Conservation (phyloP, 2,888 invertebrate genomes). For the Phasia obesa region DNA sequence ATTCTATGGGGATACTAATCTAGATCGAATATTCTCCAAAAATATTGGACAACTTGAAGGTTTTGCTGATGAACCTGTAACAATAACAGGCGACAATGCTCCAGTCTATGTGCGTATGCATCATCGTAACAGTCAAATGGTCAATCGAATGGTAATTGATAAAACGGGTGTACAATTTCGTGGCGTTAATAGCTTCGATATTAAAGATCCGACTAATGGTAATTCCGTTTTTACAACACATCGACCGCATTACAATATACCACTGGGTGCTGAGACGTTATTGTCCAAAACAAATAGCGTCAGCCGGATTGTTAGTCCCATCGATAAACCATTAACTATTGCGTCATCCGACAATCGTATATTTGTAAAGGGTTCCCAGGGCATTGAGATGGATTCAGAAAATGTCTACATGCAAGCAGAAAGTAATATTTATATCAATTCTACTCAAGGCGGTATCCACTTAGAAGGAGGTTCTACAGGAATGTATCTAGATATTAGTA, state of each 20-base stretch:
- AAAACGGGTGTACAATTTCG: constrained; percentile 87
- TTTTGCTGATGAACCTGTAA: constrained; percentile 84
- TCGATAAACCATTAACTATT: constrained; percentile 86
- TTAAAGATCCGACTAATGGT: constrained; percentile 87
- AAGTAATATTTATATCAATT: constrained; percentile 89
- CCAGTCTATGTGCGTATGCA: constrained; percentile 81
- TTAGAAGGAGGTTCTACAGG: constrained; percentile 89
- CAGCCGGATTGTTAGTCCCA: constrained; percentile 88
- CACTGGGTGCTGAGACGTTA: constrained; percentile 86
- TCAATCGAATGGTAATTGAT: constrained; percentile 84
- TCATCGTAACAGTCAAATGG: constrained; percentile 81
- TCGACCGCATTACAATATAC: constrained; percentile 88
- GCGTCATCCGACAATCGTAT: constrained; percentile 86
- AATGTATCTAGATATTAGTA: constrained; percentile 87
- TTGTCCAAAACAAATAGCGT: constrained; percentile 87
- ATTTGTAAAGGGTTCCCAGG: constrained; percentile 90
- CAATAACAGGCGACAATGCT: constrained; percentile 78
- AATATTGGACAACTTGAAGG: constrained; percentile 87
- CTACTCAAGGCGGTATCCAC: constrained; percentile 90
- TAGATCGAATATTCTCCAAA: constrained; percentile 89
- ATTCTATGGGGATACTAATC: constrained; percentile 89
- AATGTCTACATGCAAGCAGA: constrained; percentile 90
- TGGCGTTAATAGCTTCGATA: constrained; percentile 87
- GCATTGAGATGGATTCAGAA: constrained; percentile 88
- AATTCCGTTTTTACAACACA: constrained; percentile 89